Base-by-base conservation (phyloP, 2,797 vertebrate species). In the Tadarida brasiliensis region DNA sequence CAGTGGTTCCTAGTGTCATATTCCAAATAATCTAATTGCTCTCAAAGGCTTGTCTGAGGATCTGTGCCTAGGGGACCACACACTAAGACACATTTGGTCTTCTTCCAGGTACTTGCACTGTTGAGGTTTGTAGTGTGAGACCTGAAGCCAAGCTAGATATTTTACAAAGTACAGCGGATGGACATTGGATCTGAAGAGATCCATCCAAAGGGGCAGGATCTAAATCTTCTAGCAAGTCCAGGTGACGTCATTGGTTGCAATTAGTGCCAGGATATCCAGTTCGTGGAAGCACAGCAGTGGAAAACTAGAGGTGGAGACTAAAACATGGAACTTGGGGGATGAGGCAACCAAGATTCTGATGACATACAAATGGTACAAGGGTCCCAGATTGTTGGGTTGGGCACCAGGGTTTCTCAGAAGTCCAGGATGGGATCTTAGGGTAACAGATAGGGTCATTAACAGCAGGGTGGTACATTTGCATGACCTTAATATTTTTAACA, bases 381-480 rank as follows among this genome's bases (percentile, higher is more conserved):
- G 7, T 61, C 20, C 26, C 10, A 59, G 51, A 22, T 39, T 19
- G 11, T 16, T 12, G 10, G 24, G 11, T 3, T 28, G 12, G 49
- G 20, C 1, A 54, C 7, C 22, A 2, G 8, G 1, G 0, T 33
- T 81, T 67, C 47, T 12, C 63, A 73, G 16, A 71, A 16, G 28
- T 24, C 8, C 35, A 20, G 16, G 9, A 35, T 16, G 3, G 17
- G 19, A 7, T 82, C 24, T 20, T 80, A 4, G 15, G 6, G 24
- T 84, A 65, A 68, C 49, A 73, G 5, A 22, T 5, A 20, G 19
- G 22, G 39, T 59, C 33, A 26, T 44, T 33, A 9, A 4, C 17
- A 10, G 8, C 10, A 24, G 26, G 6, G 7, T 6, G 2, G 47
- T 28, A 1, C 24, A 22, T 16, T 6, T 2, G 2, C 5, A n/a